Evolutionary conservation across 1,140 invertebrate genomes (phyloP).

Genomic region (Drosophila azteca): DNA sequence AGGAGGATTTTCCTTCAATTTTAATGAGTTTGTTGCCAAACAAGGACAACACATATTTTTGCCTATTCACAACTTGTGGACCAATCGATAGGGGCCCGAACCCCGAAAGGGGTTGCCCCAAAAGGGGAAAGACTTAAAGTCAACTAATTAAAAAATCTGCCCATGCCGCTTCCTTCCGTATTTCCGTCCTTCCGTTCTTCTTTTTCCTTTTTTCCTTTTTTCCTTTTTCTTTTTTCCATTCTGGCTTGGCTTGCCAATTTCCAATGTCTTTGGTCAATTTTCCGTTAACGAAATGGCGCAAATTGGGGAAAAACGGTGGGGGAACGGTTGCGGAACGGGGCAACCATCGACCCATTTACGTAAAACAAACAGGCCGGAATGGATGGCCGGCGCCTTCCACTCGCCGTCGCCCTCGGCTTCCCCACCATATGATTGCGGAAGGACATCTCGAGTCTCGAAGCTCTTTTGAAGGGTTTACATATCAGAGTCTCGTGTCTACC

Average conservation of each 20-base stretch:
- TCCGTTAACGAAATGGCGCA: constrained; percentile 30
- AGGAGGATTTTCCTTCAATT: constrained; percentile 20
- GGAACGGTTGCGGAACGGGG: too few species aligned
- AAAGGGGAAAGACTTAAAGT: constrained; percentile 44
- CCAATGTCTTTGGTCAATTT: constrained; percentile 35
- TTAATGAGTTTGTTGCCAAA: constrained; percentile 60
- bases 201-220: too few species aligned
- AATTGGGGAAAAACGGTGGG: constrained; percentile 6
- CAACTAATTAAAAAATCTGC: constrained; percentile 59
- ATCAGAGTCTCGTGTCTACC: too few species aligned
- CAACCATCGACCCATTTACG: too few species aligned
- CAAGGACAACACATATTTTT: constrained; percentile 36
- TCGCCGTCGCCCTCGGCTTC: too few species aligned
- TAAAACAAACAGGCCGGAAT: too few species aligned
- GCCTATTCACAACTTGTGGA: constrained; percentile 48
- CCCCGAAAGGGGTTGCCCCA: not conserved
- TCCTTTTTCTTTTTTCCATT: not conserved
- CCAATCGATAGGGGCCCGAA: constrained; percentile 33
- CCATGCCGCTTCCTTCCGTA: constrained; percentile 23
- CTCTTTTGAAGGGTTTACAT: too few species aligned
- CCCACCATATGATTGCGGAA: too few species aligned
- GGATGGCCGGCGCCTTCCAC: too few species aligned
- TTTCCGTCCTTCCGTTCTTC: too few species aligned
- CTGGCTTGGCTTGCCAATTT: too few species aligned
- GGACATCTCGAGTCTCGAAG: too few species aligned